phyloP scores from a whole-genome alignment of 2,888 invertebrate species.

The Nudaria mundana region DNA sequence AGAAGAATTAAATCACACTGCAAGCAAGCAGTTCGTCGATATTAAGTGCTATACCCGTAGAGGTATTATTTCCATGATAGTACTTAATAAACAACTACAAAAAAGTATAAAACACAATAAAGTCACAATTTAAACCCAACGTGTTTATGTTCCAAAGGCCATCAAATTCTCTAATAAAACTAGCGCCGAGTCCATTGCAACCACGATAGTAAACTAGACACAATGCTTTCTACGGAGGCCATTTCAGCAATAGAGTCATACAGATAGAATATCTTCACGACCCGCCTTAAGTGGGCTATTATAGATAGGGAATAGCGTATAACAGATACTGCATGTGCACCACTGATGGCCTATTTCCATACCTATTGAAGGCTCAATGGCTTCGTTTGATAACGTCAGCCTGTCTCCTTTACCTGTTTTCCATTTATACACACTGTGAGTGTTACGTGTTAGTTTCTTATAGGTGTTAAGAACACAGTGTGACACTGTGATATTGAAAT shows the following conservation, averaged over 20 bases:
- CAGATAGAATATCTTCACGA: slow-evolving; percentile 54
- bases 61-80: no score
- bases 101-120: neutral
- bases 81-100: neutral
- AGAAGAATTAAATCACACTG: no score
- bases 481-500: slow-evolving; percentile 10
- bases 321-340: slow-evolving; percentile 51
- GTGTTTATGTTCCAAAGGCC: slow-evolving; percentile 5
- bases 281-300: slow-evolving; percentile 49
- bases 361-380: slow-evolving; percentile 52
- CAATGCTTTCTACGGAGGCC: slow-evolving; percentile 25
- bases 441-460: neutral
- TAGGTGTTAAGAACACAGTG: slow-evolving; percentile 12
- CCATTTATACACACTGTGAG: slow-evolving; percentile 24
- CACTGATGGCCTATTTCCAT: slow-evolving; percentile 57
- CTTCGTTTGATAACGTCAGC: slow-evolving; percentile 33
- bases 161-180: slow-evolving; percentile 25
- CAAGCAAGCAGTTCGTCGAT: no score
- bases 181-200: slow-evolving; percentile 25
- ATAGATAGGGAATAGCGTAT: slow-evolving; percentile 56
- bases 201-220: slow-evolving; percentile 28
- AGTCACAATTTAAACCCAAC: neutral
- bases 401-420: slow-evolving; percentile 29
- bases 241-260: slow-evolving; percentile 53
- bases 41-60: no score